Base-by-base conservation (phyloP, 2,888 invertebrate genomes). In the Ophioninae sp. region DNA sequence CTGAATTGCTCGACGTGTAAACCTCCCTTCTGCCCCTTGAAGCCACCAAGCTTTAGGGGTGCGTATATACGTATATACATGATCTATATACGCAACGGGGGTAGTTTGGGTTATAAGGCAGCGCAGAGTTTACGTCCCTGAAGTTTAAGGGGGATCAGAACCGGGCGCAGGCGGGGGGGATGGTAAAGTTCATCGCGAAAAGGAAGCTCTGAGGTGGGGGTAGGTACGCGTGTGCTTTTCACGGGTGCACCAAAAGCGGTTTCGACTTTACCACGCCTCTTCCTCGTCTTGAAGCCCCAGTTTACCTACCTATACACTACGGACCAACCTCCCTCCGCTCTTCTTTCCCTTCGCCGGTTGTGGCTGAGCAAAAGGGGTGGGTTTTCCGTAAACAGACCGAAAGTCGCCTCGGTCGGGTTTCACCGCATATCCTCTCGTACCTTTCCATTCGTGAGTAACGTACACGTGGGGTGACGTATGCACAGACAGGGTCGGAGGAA, bases 381-480 rank as follows among this genome's bases (percentile, higher is more conserved):
- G 87, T 89, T 90, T 88, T 85, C 88, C 89, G 89, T 89, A 85
- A 89, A 88, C 89, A 90, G 86, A 90, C 89, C 87, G 77, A 88
- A 88, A 89, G 87, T 90, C 86, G 86, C 86, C 86, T 79, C 83
- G 80, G 80, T 84, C 81, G 56, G 69, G 62, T 75, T 76, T 79
- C 56, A 70, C 23, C 75, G 57, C 61, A 67, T 65, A 65, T 21
- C 68, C 79, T 69, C 74, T 85, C 69, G 70, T 80, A 64, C n/a
- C 87, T 84, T 85, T 85, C 86, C 86, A 84, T 86, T 78, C 65
- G 57, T 62, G 57, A 61, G 57, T 56, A 69, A 82, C 82, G 72
- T 80, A 44, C 70, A 44, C 70, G 78, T 69, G 78, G 59, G 69
- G 57, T 76, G 10, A 72, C 41, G 39, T 56, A 37, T 64, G 41